A percentile compares a stretch with the other conserved stretches of the same genome.
phyloP scores from a whole-genome alignment of 2,113 vertebrate genomes.

The Amphiprion ocellaris region DNA sequence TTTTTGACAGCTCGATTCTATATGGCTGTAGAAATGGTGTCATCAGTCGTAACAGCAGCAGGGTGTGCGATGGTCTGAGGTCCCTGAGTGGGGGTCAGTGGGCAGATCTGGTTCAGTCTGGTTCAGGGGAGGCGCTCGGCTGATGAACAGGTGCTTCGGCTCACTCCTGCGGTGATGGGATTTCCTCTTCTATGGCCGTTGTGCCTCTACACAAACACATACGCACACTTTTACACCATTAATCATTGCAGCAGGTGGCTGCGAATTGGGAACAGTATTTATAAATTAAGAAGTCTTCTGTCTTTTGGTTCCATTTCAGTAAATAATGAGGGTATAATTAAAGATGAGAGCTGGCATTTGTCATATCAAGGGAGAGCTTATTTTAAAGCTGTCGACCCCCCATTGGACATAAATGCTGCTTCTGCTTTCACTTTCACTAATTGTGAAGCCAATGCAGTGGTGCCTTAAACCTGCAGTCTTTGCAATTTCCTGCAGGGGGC shows the following conservation, averaged over 20 bases:
- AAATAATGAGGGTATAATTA: slow-evolving; percentile 51
- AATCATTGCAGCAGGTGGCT: slow-evolving; percentile 33
- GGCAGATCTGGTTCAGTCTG: slow-evolving; percentile 61
- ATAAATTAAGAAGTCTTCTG: slow-evolving; percentile 26
- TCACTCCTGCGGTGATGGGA: slow-evolving; percentile 62
- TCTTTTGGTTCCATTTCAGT: slow-evolving; percentile 32
- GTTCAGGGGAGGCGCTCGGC: slow-evolving; percentile 55
- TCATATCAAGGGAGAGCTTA: slow-evolving; percentile 24
- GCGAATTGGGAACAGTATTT: slow-evolving; percentile 19
- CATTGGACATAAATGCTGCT: slow-evolving; percentile 3
- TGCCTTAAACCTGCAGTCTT: too few relatives aligned
- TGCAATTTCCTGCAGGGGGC: too few relatives aligned
- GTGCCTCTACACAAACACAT: neutral
- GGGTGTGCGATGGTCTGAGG: slow-evolving; percentile 57
- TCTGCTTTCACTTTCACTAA: neutral
- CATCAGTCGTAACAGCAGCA: slow-evolving; percentile 48
- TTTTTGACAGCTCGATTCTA: neutral
- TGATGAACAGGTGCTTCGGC: slow-evolving; percentile 77
- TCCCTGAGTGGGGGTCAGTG: slow-evolving; percentile 61
- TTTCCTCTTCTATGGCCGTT: slow-evolving; percentile 29
- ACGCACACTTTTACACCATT: neutral
- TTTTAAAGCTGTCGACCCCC: slow-evolving; percentile 11
- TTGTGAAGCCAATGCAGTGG: too few relatives aligned
- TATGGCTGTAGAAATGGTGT: neutral
- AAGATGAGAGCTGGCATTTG: slow-evolving; percentile 7